These are phyloP conservation scores for Oppia nitens DNA, from an alignment of 1,140 invertebrate genomes.

Conservation along the genomic window DNA sequence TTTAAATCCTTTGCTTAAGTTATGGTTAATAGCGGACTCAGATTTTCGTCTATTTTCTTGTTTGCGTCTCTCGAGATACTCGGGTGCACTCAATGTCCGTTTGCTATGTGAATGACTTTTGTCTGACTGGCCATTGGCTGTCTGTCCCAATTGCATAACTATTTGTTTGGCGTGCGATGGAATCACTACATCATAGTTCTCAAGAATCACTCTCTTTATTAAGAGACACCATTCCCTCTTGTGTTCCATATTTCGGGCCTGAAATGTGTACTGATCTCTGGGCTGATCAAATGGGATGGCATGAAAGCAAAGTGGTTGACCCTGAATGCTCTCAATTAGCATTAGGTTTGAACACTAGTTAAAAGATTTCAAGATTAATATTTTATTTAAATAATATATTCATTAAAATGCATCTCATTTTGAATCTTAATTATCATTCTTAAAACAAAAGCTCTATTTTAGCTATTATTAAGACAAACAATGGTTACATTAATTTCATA, in stretches of 20 bases:
- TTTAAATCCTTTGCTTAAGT: slow-evolving; percentile 18
- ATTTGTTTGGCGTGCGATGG: slow-evolving; percentile 78
- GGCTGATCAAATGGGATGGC: slow-evolving; percentile 90
- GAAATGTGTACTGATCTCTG: slow-evolving; percentile 66
- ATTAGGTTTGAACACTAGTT: slow-evolving; percentile 94
- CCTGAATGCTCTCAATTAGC: slow-evolving; percentile 84
- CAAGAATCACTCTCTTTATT: slow-evolving; percentile 76
- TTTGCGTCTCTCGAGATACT: slow-evolving; percentile 66
- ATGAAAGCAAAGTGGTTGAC: slow-evolving; percentile 83
- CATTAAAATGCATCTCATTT: no score
- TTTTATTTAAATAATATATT: no score
- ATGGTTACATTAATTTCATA: no score
- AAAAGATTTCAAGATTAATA: no score
- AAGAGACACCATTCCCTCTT: slow-evolving; percentile 84
- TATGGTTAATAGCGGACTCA: slow-evolving; percentile 22
- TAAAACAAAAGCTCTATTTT: no score
- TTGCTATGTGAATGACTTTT: slow-evolving; percentile 35
- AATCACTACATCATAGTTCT: slow-evolving; percentile 84
- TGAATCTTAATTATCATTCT: no score
- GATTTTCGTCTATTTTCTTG: slow-evolving; percentile 48
- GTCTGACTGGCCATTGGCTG: slow-evolving; percentile 21
- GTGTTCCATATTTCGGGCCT: slow-evolving; percentile 69
- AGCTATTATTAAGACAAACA: no score
- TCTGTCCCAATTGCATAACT: slow-evolving; percentile 74
- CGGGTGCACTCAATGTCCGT: slow-evolving; percentile 62